Conservation (phyloP, 2,888 invertebrate species). For the Meteorus colon region DNA sequence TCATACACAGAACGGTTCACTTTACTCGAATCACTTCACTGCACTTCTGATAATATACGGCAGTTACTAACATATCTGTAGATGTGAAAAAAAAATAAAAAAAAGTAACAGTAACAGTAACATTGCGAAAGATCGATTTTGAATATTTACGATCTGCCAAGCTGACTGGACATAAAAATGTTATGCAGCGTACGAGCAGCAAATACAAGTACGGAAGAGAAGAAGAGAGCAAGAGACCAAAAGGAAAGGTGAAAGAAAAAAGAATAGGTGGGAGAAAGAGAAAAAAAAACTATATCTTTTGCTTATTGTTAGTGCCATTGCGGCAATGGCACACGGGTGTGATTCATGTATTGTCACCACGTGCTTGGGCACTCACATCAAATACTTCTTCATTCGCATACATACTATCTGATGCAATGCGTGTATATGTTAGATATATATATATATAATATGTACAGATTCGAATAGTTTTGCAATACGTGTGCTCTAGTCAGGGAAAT, state of each 20-base stretch:
- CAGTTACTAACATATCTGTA: background rate
- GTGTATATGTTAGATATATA: background rate
- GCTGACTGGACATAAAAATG: conserved; percentile 55
- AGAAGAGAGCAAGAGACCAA: background rate
- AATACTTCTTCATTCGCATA: conserved; percentile 2
- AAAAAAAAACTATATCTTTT: conserved; percentile 18
- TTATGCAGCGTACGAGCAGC: conserved; percentile 20
- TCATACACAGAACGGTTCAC: background rate
- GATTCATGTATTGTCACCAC: conserved; percentile 31
- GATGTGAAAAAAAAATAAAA: background rate
- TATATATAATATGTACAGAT: background rate
- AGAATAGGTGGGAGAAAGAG: background rate
- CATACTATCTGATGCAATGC: conserved; percentile 9
- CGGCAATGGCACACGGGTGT: background rate
- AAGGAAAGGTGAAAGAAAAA: background rate
- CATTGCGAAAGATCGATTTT: conserved; percentile 48
- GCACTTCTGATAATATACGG: background rate
- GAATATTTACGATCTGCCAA: conserved; percentile 58
- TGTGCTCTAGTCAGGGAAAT: background rate
- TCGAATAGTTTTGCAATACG: conserved; percentile 1
- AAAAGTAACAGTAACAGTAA: background rate
- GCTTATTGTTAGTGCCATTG: background rate
- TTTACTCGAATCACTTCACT: background rate
- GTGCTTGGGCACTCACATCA: conserved; percentile 9
- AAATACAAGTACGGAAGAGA: conserved; percentile 9